Evolutionary conservation across 2,888 invertebrate species (phyloP).

Genomic region (Nasonovia ribisnigri): DNA sequence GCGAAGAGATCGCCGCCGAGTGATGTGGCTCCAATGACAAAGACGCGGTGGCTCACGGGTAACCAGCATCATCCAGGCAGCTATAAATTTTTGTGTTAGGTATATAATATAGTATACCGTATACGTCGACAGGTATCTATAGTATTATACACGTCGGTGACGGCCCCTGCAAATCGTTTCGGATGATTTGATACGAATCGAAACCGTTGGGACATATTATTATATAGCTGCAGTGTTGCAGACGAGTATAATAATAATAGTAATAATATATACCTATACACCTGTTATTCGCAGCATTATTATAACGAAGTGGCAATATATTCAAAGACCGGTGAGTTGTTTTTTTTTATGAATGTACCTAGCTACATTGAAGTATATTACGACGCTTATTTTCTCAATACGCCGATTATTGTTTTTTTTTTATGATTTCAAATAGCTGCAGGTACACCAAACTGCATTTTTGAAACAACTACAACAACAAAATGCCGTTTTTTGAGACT

Average conservation of each 20-base stretch:
- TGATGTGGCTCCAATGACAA: not conserved
- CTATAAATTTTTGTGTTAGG: not conserved
- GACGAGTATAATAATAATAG: not conserved
- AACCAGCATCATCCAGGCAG: not conserved
- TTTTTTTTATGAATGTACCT: not conserved
- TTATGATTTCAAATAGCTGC: not conserved
- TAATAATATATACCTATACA: not conserved
- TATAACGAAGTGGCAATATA: not conserved
- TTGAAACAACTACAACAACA: not conserved
- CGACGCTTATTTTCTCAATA: not conserved
- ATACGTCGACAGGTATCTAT: not conserved
- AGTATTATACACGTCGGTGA: not conserved
- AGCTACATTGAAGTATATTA: not conserved
- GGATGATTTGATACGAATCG: conserved; percentile 21
- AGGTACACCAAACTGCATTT: not conserved
- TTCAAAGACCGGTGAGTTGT: not conserved
- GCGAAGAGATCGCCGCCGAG: not conserved
- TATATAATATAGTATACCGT: not conserved
- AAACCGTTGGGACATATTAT: not conserved
- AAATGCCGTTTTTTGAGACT: not conserved
- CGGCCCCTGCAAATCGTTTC: not conserved
- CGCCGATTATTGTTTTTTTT: not conserved
- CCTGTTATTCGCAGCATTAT: not conserved
- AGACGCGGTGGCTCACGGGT: not conserved
- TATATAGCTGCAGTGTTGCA: not conserved